Conservation (phyloP, 2,113 vertebrate species). For the Charina bottae region DNA sequence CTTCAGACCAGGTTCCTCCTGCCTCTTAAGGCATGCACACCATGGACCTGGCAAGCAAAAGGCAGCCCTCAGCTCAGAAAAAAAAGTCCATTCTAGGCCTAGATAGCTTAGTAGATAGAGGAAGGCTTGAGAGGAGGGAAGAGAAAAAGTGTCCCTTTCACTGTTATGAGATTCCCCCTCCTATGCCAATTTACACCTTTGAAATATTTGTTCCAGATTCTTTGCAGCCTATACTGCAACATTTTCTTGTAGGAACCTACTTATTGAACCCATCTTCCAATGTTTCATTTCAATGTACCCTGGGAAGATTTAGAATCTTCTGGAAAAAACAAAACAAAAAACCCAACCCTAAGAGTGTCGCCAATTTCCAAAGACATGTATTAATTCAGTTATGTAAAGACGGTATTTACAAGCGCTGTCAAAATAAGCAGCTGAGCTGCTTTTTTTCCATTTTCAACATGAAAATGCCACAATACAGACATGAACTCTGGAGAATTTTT, state of each 20-base stretch:
- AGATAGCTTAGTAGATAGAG: neutral
- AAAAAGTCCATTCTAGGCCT: neutral
- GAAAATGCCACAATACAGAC: slow-evolving; percentile 36
- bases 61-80: neutral
- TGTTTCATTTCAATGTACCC: neutral
- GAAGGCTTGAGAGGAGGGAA: neutral
- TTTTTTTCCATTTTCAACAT: slow-evolving; percentile 5
- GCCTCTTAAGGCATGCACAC: too few species aligned
- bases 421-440: slow-evolving; percentile 24
- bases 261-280: accelerated
- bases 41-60: neutral
- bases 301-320: neutral
- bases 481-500: slow-evolving; percentile 21
- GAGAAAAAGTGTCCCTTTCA: too few species aligned
- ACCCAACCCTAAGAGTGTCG: neutral
- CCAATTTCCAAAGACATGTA: neutral
- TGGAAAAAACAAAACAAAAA: neutral
- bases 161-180: neutral
- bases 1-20: neutral
- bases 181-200: neutral
- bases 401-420: slow-evolving; percentile 41
- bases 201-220: too few species aligned
- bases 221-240: neutral
- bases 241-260: too few species aligned
- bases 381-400: slow-evolving; percentile 32